These are phyloP conservation scores for Caranx melampygus DNA, from an alignment of 2,113 vertebrate genomes.

Conservation along the genomic window DNA sequence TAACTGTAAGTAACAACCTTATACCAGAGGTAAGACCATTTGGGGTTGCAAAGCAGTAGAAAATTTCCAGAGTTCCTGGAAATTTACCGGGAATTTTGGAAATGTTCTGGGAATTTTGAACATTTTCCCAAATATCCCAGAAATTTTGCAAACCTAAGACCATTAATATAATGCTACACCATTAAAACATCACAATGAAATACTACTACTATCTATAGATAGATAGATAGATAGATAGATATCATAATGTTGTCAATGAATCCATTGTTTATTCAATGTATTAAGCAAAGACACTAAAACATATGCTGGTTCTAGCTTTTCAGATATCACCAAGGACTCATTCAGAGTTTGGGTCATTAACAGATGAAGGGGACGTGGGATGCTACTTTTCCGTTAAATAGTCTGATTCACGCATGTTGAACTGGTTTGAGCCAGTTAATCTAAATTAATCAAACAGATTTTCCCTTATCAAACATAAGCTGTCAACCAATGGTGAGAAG, in stretches of 20 bases:
- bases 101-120: too few relatives aligned
- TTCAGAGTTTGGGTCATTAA: neutral
- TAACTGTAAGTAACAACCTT: neutral
- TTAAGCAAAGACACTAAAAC: neutral
- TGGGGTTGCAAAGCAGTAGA: too few relatives aligned
- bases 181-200: neutral
- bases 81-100: too few relatives aligned
- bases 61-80: too few relatives aligned
- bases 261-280: neutral
- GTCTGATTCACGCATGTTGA: neutral
- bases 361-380: neutral
- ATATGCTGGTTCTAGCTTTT: neutral
- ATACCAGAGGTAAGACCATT: neutral
- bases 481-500: neutral
- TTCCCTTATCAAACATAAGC: neutral
- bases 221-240: too few relatives aligned
- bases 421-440: neutral
- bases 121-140: too few relatives aligned
- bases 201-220: neutral
- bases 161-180: neutral
- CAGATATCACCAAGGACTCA: constrained; percentile 10
- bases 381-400: neutral
- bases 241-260: too few relatives aligned
- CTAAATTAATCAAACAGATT: neutral
- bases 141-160: too few relatives aligned